Evolutionary conservation across 2,888 invertebrate genomes (phyloP), one percentile per base, ranked within the genome.

Genomic region (Athripsodes cinereus): DNA sequence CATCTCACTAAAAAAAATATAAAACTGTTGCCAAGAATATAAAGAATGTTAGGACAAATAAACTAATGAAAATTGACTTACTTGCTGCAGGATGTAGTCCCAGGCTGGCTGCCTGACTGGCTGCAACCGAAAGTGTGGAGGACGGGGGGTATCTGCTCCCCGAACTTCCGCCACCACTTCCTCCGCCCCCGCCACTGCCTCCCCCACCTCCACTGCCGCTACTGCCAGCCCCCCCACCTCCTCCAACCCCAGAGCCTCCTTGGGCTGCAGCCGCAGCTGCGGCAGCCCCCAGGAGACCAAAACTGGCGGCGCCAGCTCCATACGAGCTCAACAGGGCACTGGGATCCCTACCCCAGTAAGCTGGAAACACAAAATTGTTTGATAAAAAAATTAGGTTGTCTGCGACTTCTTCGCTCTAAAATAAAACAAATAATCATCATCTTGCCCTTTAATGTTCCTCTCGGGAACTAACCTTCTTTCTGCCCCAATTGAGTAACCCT

Each of bases 91-190:
- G 87, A 69, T 85, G 85, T 68, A 90, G 78, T 64, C 90, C 90
- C 68, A 91, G 79, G 69, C 88, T 89, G 55, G 90, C 90, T 40
- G 91, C 91, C 74, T 91, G 91, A 71, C 88, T 90, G 65, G 90
- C 91, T 53, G 90, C 90, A 66, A 90, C 90, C 65, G 90, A 89
- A 69, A 91, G 83, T 57, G 90, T 89, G 66, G 84, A 84, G 65
- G 85, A 85, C 66, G 82, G 82, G 26, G 66, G 76, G 69, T 77
- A 76, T 61, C 79, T 72, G 55, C 75, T 72, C 22, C 65, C 55
- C 65, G 78, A 75, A 69, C 77, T 76, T 56, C 77, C 76, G 73
- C 75, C 62, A 77, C 81, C 71, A 75, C 81, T 71, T 75, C 82
- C 74, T 72, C 75, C 61, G 72, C 76, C 67, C 75, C 77, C 60